phyloP scores from a whole-genome alignment of 2,113 vertebrate genomes.

The Perccottus glenii region DNA sequence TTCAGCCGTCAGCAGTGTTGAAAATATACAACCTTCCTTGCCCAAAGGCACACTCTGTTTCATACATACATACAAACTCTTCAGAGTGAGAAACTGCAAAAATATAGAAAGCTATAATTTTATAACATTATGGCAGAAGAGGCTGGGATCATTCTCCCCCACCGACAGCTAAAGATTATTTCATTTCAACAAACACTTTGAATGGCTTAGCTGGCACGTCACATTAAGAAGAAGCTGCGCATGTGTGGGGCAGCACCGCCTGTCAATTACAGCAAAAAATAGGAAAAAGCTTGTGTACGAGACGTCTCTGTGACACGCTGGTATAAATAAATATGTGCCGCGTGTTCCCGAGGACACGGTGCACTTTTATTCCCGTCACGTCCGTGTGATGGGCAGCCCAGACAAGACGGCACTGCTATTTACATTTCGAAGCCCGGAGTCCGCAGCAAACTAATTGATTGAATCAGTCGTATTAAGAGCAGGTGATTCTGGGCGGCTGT shows the following conservation, averaged over 20 bases:
- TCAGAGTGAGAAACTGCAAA: not conserved
- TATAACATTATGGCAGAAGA: not conserved
- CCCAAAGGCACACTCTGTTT: conserved; percentile 2
- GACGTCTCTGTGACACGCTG: not conserved
- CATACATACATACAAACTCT: not conserved
- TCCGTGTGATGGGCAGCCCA: conserved; percentile 15
- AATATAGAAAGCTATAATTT: not conserved
- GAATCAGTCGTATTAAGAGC: conserved; percentile 19
- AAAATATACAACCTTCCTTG: conserved; percentile 16
- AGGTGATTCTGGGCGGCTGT: conserved; percentile 23
- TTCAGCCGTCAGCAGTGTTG: not conserved
- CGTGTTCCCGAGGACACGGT: not conserved
- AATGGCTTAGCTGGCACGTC: not conserved
- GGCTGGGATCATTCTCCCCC: not conserved
- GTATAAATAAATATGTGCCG: conserved; percentile 20
- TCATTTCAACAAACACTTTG: conserved; percentile 4
- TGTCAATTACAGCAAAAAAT: conserved; percentile 34
- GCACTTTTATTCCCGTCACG: conserved; percentile 20
- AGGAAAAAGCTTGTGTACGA: not conserved
- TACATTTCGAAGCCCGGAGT: conserved; percentile 21
- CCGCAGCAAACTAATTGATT: conserved; percentile 21
- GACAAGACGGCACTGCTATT: conserved; percentile 20
- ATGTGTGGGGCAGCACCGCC: conserved; percentile 11
- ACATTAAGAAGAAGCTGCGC: not conserved
- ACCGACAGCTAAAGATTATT: conserved; percentile 8